phyloP scores from a whole-genome alignment of 2,888 invertebrate genomes.

The Stictocephala bisonia region DNA sequence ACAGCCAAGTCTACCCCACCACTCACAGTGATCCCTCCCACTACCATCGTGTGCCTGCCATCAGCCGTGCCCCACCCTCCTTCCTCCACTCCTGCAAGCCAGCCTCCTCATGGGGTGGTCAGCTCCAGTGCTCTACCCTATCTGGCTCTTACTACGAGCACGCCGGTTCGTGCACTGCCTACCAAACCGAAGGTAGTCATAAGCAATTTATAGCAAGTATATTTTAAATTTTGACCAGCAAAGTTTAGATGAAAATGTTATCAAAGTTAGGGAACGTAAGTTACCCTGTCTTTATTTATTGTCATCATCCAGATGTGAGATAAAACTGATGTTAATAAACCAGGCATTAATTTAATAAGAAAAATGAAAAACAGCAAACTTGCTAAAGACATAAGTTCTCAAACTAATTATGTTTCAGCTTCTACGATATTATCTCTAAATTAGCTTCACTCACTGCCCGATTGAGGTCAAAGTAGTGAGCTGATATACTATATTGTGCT shows the following conservation, averaged over 20 bases:
- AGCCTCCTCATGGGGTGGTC: conserved; percentile 60
- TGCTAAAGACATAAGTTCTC: no score
- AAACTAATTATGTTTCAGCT: no score
- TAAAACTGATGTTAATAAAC: no score
- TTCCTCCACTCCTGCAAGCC: conserved; percentile 35
- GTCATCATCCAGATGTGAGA: no score
- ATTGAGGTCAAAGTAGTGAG: no score
- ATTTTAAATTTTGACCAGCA: no score
- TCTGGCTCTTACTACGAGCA: conserved; percentile 67
- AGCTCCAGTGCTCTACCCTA: conserved; percentile 68
- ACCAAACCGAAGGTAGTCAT: conserved; percentile 56
- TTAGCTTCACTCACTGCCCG: no score
- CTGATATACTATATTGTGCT: no score
- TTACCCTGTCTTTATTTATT: background rate
- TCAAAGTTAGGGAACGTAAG: background rate
- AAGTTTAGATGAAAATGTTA: background rate
- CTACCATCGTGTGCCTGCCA: conserved; percentile 68
- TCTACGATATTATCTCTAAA: no score
- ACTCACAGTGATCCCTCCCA: conserved; percentile 67
- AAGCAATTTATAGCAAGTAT: no score
- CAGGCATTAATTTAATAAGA: no score
- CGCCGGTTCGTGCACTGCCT: conserved; percentile 67
- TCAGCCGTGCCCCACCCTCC: conserved; percentile 57
- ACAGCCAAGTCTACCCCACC: background rate
- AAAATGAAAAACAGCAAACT: no score